Conservation (phyloP, 2,797 vertebrate species). For the Crocidura indochinensis region DNA sequence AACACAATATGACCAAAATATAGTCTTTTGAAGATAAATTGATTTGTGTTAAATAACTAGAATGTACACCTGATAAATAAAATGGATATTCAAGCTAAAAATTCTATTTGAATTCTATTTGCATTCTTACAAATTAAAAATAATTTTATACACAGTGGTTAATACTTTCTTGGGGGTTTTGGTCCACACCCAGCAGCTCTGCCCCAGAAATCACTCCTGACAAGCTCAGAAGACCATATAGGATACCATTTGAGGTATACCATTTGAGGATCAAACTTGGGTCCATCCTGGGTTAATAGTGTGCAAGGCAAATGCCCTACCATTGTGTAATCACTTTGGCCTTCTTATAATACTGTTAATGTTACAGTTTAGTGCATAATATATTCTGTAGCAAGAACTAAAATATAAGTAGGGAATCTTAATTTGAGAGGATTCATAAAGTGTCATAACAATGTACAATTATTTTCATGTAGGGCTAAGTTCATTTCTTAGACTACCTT, state of each 20-base stretch:
- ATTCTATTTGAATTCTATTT: too few relatives aligned
- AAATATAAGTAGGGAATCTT: not conserved
- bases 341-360: not conserved
- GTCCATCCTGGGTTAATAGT: too few relatives aligned
- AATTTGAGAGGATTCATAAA: not conserved
- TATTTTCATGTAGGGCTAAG: not conserved
- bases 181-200: too few relatives aligned
- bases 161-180: too few relatives aligned
- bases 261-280: too few relatives aligned
- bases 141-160: not conserved
- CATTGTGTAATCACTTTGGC: too few relatives aligned
- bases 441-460: not conserved
- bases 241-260: too few relatives aligned
- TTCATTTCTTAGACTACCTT: not conserved
- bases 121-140: constrained; percentile 2
- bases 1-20: not conserved
- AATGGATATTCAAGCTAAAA: constrained; percentile 42
- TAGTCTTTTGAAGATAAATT: constrained; percentile 66
- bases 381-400: not conserved
- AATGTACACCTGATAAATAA: constrained; percentile 51
- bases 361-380: not conserved
- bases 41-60: constrained; percentile 56
- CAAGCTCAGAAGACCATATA: too few relatives aligned
- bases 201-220: too few relatives aligned
- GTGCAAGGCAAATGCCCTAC: too few relatives aligned